Base-by-base conservation (phyloP, 2,888 invertebrate species). In the Capitulum mitella region DNA sequence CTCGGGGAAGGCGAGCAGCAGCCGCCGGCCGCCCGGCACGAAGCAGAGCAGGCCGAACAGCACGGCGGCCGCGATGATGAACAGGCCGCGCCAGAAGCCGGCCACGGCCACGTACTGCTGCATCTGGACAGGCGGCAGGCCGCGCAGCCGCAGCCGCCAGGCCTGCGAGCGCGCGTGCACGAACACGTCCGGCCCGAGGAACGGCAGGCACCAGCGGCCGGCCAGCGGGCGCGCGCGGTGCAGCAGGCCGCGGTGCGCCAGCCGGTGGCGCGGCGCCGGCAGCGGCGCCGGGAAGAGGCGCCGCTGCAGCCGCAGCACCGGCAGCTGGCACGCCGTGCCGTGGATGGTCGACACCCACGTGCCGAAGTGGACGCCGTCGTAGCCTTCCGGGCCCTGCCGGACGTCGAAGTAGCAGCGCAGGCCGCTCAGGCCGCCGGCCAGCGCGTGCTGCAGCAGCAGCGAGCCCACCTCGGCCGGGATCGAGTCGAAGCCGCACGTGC, bases 161-260 rank as follows among this genome's bases (percentile, higher is more conserved):
- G 93, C 89, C 85, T 97, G 96, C 0, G 94, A 91, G 77, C 97
- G 89, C 84, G 89, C 87, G n/a, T 92, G 90, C 0, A 97, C 91
- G 1, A 95, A 91, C 80, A 90, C 89, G 87, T 97, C 97, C 16
- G 94, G 88, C 48, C 95, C 94, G 0, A 90, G 90, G 87, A 97
- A 97, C 0, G 94, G 91, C 0, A 93, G 82, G 83, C 91, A 91
- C 89, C 92, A 94, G 12, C 84, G 84, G 43, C 46, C 46, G 43
- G 16, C 46, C 14, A 75, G 75, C 46, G 75, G 29, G 3, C 10
- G 26, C 43, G 75, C 75, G 29, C 46, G 40, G 75, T 75, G 75
- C 46, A 75, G 46, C 29, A 46, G 43, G 43, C 43, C 43, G 43
- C 46, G 40, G 29, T n/a, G 46, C 14, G 12, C 26, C n/a, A 46